Percentiles rank a stretch among this genome's conserved stretches.
These are phyloP conservation scores for Linepithema humile DNA, from an alignment of 1,140 invertebrate species.

Conservation along the genomic window DNA sequence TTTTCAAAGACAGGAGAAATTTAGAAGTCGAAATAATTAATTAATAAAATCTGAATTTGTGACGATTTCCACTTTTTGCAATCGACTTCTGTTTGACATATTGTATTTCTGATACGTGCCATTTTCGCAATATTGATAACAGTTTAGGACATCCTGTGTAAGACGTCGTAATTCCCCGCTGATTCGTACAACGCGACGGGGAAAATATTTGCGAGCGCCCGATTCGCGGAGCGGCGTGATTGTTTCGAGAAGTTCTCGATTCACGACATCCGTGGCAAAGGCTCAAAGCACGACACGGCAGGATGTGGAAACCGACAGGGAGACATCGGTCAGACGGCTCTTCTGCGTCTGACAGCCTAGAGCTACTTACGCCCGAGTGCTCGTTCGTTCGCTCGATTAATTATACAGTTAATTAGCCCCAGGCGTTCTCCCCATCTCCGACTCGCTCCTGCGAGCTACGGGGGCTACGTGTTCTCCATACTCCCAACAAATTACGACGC, in stretches of 20 bases:
- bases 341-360: slow-evolving; percentile 65
- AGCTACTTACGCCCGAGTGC: slow-evolving; percentile 70
- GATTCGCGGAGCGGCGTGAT: slow-evolving; percentile 8
- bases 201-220: slow-evolving; percentile 6
- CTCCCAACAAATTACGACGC: slow-evolving; percentile 50
- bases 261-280: slow-evolving; percentile 63
- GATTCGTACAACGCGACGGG: not conserved
- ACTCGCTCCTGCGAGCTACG: slow-evolving; percentile 30
- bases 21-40: no score
- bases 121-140: no score
- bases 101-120: no score
- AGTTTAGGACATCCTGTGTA: no score
- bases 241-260: slow-evolving; percentile 60
- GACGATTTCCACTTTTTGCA: no score
- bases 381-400: slow-evolving; percentile 73
- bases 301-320: slow-evolving; percentile 63
- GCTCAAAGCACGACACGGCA: slow-evolving; percentile 21
- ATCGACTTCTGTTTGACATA: no score
- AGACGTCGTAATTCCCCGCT: no score
- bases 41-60: no score
- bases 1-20: no score
- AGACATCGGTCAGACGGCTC: slow-evolving; percentile 73
- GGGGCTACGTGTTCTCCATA: slow-evolving; percentile 48
- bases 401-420: slow-evolving; percentile 74
- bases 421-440: slow-evolving; percentile 36